Conservation (phyloP, 2,888 invertebrate genomes). For the Cryptops parisi region DNA sequence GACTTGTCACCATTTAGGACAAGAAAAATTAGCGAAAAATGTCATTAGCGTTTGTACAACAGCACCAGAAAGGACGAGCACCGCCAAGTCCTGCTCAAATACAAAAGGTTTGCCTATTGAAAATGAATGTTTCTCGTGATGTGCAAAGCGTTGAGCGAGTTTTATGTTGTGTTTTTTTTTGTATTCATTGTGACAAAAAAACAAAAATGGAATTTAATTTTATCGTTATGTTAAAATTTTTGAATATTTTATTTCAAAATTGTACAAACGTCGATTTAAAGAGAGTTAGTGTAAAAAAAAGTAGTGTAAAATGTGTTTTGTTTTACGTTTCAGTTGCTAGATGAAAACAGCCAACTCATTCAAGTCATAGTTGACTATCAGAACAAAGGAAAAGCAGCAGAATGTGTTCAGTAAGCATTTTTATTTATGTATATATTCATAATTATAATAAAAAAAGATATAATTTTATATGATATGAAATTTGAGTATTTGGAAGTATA, state of each 20-base stretch:
- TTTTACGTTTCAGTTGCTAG: slow-evolving; percentile 54
- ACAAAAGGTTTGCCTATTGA: slow-evolving; percentile 56
- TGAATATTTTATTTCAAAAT: not conserved
- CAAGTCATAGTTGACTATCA: slow-evolving; percentile 95
- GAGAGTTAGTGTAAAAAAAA: not conserved
- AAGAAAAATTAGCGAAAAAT: slow-evolving; percentile 34
- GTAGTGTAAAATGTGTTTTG: slow-evolving; percentile 1
- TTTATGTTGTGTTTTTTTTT: too few species aligned
- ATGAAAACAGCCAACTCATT: slow-evolving; percentile 93
- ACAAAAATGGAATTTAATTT: not conserved
- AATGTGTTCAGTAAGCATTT: slow-evolving; percentile 72
- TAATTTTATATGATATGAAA: too few species aligned
- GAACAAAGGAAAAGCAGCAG: slow-evolving; percentile 81
- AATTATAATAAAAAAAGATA: too few species aligned
- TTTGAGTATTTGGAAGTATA: too few species aligned
- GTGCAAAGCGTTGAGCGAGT: too few species aligned
- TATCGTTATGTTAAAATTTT: slow-evolving; percentile 8
- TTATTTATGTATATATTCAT: too few species aligned
- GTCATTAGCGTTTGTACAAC: slow-evolving; percentile 58
- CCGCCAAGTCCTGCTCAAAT: slow-evolving; percentile 71
- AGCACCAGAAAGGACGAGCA: slow-evolving; percentile 47
- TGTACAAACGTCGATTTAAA: not conserved
- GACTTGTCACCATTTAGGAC: slow-evolving; percentile 1
- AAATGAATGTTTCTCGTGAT: too few species aligned
- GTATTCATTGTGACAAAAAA: too few species aligned